These are phyloP conservation scores for Pempheris klunzingeri DNA, from an alignment of 2,797 vertebrate genomes.

Conservation along the genomic window DNA sequence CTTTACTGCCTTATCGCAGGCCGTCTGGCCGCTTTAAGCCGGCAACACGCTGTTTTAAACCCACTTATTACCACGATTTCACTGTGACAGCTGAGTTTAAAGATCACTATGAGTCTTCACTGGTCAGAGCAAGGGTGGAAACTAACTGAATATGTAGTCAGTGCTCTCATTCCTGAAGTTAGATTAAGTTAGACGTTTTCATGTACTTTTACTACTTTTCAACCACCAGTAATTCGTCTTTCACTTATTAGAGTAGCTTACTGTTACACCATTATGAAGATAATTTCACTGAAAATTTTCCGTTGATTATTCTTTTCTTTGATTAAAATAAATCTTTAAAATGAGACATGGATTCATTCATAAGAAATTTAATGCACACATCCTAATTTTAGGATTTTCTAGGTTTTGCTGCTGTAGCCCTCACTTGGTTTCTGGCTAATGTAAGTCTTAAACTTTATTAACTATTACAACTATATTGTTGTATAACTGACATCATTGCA, in stretches of 20 bases:
- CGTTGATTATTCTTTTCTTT: background rate
- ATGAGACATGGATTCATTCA: background rate
- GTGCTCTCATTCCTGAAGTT: background rate
- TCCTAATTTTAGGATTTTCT: too few relatives aligned
- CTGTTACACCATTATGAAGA: background rate
- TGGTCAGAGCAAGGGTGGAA: background rate
- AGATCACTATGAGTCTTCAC: background rate
- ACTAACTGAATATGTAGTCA: background rate
- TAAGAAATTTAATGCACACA: background rate
- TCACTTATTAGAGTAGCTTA: background rate
- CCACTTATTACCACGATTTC: background rate
- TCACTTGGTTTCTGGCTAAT: too few relatives aligned
- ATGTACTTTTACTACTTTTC: background rate
- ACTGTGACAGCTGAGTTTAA: background rate
- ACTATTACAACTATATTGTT: too few relatives aligned
- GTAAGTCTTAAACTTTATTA: background rate
- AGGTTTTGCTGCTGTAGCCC: background rate
- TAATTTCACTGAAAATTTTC: background rate
- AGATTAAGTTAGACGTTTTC: background rate
- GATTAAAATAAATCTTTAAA: background rate
- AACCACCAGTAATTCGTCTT: background rate
- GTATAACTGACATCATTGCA: background rate
- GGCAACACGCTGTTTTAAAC: background rate
- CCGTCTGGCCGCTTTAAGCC: conserved; percentile 1
- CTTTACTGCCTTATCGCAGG: conserved; percentile 34